Evolutionary conservation across 2,888 invertebrate genomes (phyloP), one percentile per base, ranked within the genome.

Genomic region (Andrena hattorfiana): DNA sequence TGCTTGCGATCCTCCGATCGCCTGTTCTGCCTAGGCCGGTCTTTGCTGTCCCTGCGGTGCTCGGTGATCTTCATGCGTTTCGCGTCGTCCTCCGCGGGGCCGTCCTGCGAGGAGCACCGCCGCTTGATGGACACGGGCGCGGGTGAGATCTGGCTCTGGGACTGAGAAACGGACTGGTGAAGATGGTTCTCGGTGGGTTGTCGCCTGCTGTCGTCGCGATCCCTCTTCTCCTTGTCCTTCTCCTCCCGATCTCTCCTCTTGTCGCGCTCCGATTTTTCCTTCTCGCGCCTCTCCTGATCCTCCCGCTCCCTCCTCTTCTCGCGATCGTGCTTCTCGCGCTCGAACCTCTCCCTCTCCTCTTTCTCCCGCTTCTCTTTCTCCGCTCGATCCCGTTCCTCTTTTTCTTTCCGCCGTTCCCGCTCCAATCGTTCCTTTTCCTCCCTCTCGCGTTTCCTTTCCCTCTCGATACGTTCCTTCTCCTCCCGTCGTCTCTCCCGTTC

Each of bases 101-200:
- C 94, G 78, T 97, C 97, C 92, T 97, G 97, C 1, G 97, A 97
- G 85, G 97, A 97, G 91, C 97, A 95, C 80, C 97, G 95, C 69
- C 98, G 95, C 94, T 98, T 98, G 76, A 95, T 94, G 0, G 96
- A 96, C 42, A 97, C 95, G 79, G 95, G 95, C 3, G 96, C 96
- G 0, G 89, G 82, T 5, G 85, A 81, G 1, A 79, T 30, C 83
- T 92, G 92, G 74, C 64, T 87, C 62, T 90, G 91, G n/a, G 88
- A 82, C n/a, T 85, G 84, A 0, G 84, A 68, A 30, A 89, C 83
- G 2, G 89, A 77, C 1, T 89, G 87, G 63, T 92, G 93, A 26
- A 91, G 60, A 83, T 93, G 93, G 86, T 94, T 94, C 77, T 94
- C 94, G 56, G 89, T 90, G 32, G 92, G 91, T 23, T 89, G 92